Base-by-base conservation (phyloP, 2,797 vertebrate genomes). In the Meriones psammophilus region DNA sequence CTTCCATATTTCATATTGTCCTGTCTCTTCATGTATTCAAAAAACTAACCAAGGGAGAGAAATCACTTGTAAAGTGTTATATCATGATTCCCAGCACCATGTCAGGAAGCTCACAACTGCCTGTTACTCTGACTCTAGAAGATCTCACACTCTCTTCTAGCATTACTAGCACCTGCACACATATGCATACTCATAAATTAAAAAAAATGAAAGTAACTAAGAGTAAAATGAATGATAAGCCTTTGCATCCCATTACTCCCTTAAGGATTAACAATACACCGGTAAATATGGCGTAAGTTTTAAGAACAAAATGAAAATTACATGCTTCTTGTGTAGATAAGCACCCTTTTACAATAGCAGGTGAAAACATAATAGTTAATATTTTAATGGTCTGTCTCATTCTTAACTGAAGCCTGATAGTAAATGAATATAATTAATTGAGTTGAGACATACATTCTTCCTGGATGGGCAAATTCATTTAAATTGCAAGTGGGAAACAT, bases 371-470 rank as follows among this genome's bases (percentile, higher is more conserved):
- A 71, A 50, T 91, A 78, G 30, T 93, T 97, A 74, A 28, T 85
- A 88, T 94, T 42, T 0, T 46, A 92, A 86, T 85, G 78, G 7
- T 30, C 95, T 73, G 76, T 89, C 60, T 94, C 50, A 95, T 15
- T 74, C 28, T 26, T 56, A 87, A 62, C 28, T 89, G 71, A 94
- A 96, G 68, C 46, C n/a, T 54, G 30, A 93, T 73, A 64, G 60
- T 92, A 92, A 96, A 84, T 89, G 94, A 77, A 39, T 95, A 94
- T 68, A 85, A 26, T 96, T 94, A 95, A 77, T 89, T 79, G 46
- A 42, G 14, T 88, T 87, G 54, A 39, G 64, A 33, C 62, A 26
- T 77, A 58, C 64, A 92, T 92, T 96, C 60, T 95, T 95, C 39
- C 93, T 92, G 79, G 33, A n/a, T 92, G 62, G 46, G 14, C 12